Evolutionary conservation across 2,888 invertebrate species (phyloP), one percentile per base, ranked within the genome.

Genomic region (Eupithecia subfuscata): DNA sequence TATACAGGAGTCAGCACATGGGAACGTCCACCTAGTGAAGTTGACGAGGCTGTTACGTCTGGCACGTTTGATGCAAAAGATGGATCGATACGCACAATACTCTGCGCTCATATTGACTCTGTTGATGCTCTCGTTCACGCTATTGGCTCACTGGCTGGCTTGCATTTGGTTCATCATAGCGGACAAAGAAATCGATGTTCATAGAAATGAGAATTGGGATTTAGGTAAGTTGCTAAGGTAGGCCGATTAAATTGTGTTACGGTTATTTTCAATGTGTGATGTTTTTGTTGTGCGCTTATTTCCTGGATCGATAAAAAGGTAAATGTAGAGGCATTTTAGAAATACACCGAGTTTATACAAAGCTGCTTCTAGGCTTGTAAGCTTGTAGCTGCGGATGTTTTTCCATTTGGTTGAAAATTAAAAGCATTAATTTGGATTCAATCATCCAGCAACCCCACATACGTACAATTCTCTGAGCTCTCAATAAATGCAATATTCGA

Each of bases 161-260:
- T 99, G 99, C 91, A 97, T 99, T 84, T 99, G 99, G 99, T 99
- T 98, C 93, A 98, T 98, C 83, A 98, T 99, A 84, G 99, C 99
- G 12, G 97, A 98, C 86, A 97, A 97, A 87, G 99, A 99, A 91
- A 96, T 97, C 80, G 98, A 99, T 89, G 95, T 97, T 83, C 95
- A 96, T 71, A 95, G 95, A 82, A 95, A 96, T 80, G 96, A 96
- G 83, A 96, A 96, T 82, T 97, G 98, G 97, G 97, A 97, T 90
- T 96, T 98, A 84, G 98, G 98, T 98, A 93, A 96, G 84, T 56
- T 56, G 52, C n/a, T 56, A 22, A 56, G 22, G 52, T 64, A 64
- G 34, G 34, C 34, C 34, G 34, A 12, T 64, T 34, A 34, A 9
- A 18, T 12, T 60, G 34, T 18, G 34, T 18, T 12, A 30, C 2